Evolutionary conservation across 2,113 vertebrate species (phyloP).

Genomic region (Scophthalmus maximus): DNA sequence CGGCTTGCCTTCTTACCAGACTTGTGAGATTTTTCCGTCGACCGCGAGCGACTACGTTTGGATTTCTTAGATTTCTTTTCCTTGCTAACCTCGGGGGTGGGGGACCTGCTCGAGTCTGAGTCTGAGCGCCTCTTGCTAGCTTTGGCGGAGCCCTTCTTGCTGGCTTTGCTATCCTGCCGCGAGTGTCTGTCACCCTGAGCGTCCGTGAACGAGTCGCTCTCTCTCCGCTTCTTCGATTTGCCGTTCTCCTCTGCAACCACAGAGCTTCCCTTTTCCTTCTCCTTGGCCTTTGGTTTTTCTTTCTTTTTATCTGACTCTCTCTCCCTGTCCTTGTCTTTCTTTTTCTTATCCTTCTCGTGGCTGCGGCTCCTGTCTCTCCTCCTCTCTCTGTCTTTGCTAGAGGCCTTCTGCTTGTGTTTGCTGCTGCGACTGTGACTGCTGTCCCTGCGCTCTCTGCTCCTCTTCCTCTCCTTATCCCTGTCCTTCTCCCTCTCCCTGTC

Average conservation of each 20-base stretch:
- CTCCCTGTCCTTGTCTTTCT: conserved; percentile 88
- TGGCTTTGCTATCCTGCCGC: conserved; percentile 89
- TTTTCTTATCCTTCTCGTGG: conserved; percentile 92
- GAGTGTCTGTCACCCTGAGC: conserved; percentile 87
- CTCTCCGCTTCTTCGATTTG: conserved; percentile 92
- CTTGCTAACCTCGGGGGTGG: conserved; percentile 93
- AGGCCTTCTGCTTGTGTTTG: conserved; percentile 88
- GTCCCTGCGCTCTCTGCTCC: conserved; percentile 84
- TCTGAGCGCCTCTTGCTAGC: conserved; percentile 91
- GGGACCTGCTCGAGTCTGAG: conserved; percentile 96
- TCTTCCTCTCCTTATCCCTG: conserved; percentile 80
- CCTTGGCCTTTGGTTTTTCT: conserved; percentile 89
- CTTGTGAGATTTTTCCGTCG: conserved; percentile 99
- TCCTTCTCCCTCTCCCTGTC: conserved; percentile 84
- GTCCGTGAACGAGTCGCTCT: conserved; percentile 87
- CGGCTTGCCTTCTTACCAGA: conserved; percentile 99
- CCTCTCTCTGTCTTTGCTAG: conserved; percentile 92
- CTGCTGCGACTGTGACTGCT: conserved; percentile 87
- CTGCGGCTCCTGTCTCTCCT: conserved; percentile 83
- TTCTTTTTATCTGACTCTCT: conserved; percentile 87
- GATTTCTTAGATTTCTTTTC: conserved; percentile 98
- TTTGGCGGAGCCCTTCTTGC: conserved; percentile 89
- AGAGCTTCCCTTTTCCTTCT: conserved; percentile 85
- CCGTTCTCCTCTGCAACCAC: conserved; percentile 85
- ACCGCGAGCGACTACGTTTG: conserved; percentile 98